Evolutionary conservation across 2,113 vertebrate genomes (phyloP).

Genomic region (Ceratotherium simum): DNA sequence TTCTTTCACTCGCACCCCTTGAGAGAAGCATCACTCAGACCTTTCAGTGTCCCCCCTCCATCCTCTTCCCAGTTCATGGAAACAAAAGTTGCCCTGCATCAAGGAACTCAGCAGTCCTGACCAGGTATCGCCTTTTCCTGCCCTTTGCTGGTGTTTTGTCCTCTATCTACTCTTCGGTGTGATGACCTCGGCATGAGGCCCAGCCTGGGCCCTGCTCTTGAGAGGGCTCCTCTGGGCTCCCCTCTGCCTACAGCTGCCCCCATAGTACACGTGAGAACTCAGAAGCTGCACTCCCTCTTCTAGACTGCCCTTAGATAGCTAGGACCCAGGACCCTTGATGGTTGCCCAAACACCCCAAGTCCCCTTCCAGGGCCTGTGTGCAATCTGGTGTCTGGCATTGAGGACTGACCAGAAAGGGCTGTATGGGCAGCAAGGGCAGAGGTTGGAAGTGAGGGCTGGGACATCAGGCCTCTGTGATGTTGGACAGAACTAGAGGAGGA

Average conservation of each 20-base stretch:
- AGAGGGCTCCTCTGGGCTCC: not conserved
- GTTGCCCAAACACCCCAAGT: not conserved
- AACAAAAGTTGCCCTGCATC: not conserved
- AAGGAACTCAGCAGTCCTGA: not conserved
- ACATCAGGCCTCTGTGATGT: not conserved
- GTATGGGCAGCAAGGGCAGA: not conserved
- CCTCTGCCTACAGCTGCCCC: not conserved
- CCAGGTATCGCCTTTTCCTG: fast-evolving
- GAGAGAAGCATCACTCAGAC: not conserved
- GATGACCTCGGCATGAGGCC: not conserved
- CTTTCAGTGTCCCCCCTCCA: not conserved
- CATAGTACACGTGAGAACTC: not conserved
- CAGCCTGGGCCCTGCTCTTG: not conserved
- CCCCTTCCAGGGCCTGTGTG: not conserved
- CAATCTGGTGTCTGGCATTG: not conserved
- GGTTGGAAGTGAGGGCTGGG: not conserved
- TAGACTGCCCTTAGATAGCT: not conserved
- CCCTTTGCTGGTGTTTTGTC: not conserved
- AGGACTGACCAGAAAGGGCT: not conserved
- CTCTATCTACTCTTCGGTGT: not conserved
- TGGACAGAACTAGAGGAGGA: not conserved
- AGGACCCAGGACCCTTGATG: not conserved
- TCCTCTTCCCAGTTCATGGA: not conserved
- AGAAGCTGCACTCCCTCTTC: not conserved
- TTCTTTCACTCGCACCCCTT: slow-evolving; percentile 57